phyloP scores from a whole-genome alignment of 1,140 invertebrate species.

The Solenopsis invicta region DNA sequence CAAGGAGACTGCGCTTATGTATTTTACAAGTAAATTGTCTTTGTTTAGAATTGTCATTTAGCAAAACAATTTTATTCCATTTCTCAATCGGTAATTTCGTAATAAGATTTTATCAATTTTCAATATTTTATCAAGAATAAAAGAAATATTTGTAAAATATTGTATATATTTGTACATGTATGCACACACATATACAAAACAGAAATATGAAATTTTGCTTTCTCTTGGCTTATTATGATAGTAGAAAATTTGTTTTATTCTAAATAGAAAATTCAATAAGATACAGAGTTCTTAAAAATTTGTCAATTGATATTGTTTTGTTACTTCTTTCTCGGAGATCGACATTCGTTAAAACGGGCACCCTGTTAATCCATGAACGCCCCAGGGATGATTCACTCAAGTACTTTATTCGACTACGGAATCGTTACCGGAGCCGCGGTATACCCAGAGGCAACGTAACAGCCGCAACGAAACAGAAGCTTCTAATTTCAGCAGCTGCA shows the following conservation, averaged over 20 bases:
- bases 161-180: no score
- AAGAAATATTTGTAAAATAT: background rate
- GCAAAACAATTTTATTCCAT: constrained; percentile 11
- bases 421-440: constrained; percentile 72
- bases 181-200: no score
- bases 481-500: constrained; percentile 72
- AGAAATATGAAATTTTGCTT: background rate
- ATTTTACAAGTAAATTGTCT: background rate
- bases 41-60: background rate
- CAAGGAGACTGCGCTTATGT: background rate
- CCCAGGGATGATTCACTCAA: constrained; percentile 71
- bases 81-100: background rate
- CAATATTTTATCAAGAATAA: background rate
- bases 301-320: constrained; percentile 32
- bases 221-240: background rate
- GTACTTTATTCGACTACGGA: constrained; percentile 71
- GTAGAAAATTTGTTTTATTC: background rate
- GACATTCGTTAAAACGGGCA: constrained; percentile 69
- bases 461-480: constrained; percentile 73
- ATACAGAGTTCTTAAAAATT: constrained; percentile 10
- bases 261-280: background rate
- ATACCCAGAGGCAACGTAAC: constrained; percentile 67
- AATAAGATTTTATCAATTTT: background rate
- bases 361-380: constrained; percentile 73
- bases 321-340: constrained; percentile 22